These are phyloP conservation scores for Drosophila greeni DNA, from an alignment of 2,888 invertebrate species.

Conservation along the genomic window DNA sequence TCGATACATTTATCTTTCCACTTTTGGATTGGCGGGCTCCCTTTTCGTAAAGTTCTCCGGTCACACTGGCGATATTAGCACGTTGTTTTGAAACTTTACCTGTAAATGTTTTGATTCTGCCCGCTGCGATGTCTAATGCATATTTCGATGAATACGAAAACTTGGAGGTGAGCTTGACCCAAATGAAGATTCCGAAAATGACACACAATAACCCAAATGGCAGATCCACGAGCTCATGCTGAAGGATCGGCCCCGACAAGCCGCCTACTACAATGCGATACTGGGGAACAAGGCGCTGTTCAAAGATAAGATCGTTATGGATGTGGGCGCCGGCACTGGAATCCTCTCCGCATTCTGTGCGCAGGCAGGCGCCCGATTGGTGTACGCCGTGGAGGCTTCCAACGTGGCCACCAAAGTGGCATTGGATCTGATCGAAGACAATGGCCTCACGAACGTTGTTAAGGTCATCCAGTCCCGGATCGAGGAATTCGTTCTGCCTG, in stretches of 20 bases:
- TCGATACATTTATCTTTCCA: background rate
- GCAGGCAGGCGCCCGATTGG: conserved; percentile 90
- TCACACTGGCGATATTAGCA: conserved; percentile 9
- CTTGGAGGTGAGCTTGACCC: conserved; percentile 82
- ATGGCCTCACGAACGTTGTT: conserved; percentile 83
- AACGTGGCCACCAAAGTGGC: conserved; percentile 83
- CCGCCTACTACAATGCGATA: conserved; percentile 90
- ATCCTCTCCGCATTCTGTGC: conserved; percentile 94
- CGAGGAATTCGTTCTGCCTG: conserved; percentile 83
- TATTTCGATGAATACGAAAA: conserved; percentile 88
- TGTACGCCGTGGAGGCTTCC: conserved; percentile 92
- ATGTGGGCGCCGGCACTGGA: conserved; percentile 92
- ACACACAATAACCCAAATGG: conserved; percentile 39
- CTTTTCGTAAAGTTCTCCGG: background rate
- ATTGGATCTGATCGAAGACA: conserved; percentile 84
- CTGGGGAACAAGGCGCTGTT: conserved; percentile 83
- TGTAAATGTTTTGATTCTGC: conserved; percentile 20
- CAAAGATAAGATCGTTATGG: conserved; percentile 88
- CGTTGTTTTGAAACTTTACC: conserved; percentile 33
- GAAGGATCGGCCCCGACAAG: conserved; percentile 86
- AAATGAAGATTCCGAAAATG: background rate
- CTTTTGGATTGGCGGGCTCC: background rate
- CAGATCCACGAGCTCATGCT: conserved; percentile 91
- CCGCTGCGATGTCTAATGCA: conserved; percentile 65
- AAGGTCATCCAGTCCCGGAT: conserved; percentile 80